Evolutionary conservation across 2,888 invertebrate genomes (phyloP), one percentile per base, ranked within the genome.

Genomic region (Scrobipalpa costella): DNA sequence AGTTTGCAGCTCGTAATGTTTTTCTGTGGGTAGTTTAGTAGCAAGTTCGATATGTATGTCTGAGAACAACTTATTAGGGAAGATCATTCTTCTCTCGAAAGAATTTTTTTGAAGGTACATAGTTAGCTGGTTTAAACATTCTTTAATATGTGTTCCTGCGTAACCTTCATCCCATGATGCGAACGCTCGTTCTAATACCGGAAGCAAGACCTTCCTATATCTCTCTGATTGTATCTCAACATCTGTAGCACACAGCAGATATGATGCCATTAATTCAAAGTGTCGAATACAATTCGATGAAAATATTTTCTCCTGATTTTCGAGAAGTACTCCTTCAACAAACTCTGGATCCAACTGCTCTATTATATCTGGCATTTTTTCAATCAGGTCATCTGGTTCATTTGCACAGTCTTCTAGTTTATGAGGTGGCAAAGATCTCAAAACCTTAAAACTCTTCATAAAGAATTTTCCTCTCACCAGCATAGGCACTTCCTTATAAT

Each of bases 101-200:
- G 27, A n/a, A 17, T 6, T 27, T 57, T 7, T 47, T 67, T 27
- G 47, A 17, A 60, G 9, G 13, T 27, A 33, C 7, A 7, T n/a
- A 33, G 33, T 47, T 6, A 60, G 7, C 13, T 49, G 47, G 8
- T 60, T 33, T 9, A 69, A 38, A 5, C 73, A 62, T 3, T 36
- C n/a, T 9, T 8, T 59, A 1, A 62, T 7, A 57, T 63, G 57
- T 9, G 5, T 1, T 13, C 44, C 57, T 13, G 47, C 27, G 84
- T 78, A n/a, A 80, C 64, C 64, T 84, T 73, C 71, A 88, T 75
- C 64, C 75, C 72, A 68, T 80, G 81, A 2, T 83, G 84, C 36
- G 89, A 78, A 65, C 82, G 73, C 69, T 82, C 87, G 36, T 44
- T 77, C 73, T 17, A 83, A 61, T 11, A 74, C 61, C 19, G 78